phyloP scores from a whole-genome alignment of 2,888 invertebrate species.

The Pinctada fucata region DNA sequence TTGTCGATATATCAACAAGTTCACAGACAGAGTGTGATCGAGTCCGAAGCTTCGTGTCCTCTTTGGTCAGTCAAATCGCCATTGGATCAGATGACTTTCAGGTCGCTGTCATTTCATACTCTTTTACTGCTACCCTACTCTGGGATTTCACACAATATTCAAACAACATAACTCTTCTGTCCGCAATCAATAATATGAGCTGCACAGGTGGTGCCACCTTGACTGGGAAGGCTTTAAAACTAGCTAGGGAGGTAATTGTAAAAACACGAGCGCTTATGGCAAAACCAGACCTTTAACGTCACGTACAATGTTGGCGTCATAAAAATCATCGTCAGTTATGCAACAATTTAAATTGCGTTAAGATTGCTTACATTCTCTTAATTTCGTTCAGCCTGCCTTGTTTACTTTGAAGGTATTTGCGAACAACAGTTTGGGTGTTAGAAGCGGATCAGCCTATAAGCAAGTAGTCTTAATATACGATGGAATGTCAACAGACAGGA shows the following conservation, averaged over 20 bases:
- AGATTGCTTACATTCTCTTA: too few relatives aligned
- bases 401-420: not conserved
- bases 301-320: too few relatives aligned
- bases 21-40: not conserved
- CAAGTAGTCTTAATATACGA: slow-evolving; percentile 16
- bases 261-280: not conserved
- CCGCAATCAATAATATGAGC: not conserved
- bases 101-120: slow-evolving; percentile 21
- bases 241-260: slow-evolving; percentile 13
- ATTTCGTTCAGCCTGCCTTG: not conserved
- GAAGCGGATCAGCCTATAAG: not conserved
- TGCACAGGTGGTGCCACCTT: not conserved
- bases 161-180: slow-evolving; percentile 4
- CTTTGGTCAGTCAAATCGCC: slow-evolving; percentile 18
- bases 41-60: not conserved
- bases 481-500: slow-evolving; percentile 19
- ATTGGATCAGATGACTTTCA: slow-evolving; percentile 32
- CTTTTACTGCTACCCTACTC: slow-evolving; percentile 14
- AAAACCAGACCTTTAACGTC: too few relatives aligned
- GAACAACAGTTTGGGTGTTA: slow-evolving; percentile 5
- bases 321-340: too few relatives aligned
- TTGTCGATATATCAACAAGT: slow-evolving; percentile 1
- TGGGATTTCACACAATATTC: slow-evolving; percentile 18
- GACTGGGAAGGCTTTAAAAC: slow-evolving; percentile 3
- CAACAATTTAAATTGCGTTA: too few relatives aligned